phyloP scores from a whole-genome alignment of 2,113 vertebrate genomes.

The Setophaga kirtlandii region DNA sequence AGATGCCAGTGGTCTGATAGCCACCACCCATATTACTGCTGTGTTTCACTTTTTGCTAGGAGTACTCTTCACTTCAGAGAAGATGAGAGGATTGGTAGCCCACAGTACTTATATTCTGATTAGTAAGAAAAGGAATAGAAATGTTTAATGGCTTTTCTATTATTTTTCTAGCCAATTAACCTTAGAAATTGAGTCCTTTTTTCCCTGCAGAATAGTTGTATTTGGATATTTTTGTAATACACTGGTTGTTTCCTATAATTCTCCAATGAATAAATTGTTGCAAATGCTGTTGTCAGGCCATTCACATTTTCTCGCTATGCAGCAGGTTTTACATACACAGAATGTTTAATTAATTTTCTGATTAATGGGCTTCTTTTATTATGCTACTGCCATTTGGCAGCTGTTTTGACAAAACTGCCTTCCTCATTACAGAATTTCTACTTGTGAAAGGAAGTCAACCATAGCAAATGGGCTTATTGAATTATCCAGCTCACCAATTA shows the following conservation, averaged over 20 bases:
- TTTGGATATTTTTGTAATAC: background rate
- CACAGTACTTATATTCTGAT: background rate
- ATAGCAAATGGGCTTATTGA: conserved; percentile 78
- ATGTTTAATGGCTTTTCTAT: background rate
- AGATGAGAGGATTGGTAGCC: background rate
- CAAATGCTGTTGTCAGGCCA: conserved; percentile 51
- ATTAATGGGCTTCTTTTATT: conserved; percentile 72
- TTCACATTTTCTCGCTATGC: conserved; percentile 57
- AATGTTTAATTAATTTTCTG: conserved; percentile 79
- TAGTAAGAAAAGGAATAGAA: background rate
- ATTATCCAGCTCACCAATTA: conserved; percentile 83
- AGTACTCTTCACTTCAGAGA: background rate
- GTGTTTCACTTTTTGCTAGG: background rate
- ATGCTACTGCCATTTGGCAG: conserved; percentile 72
- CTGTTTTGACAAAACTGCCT: conserved; percentile 78
- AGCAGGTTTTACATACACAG: conserved; percentile 62
- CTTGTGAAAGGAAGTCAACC: conserved; percentile 78
- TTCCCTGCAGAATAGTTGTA: background rate
- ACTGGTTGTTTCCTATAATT: background rate
- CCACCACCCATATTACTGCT: background rate
- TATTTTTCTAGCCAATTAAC: background rate
- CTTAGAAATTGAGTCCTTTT: background rate
- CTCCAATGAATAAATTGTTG: conserved; percentile 53
- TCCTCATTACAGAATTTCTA: conserved; percentile 73
- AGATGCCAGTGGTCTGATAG: rapidly evolving